phyloP scores from a whole-genome alignment of 2,797 vertebrate species.

The Oreochromis grahami region DNA sequence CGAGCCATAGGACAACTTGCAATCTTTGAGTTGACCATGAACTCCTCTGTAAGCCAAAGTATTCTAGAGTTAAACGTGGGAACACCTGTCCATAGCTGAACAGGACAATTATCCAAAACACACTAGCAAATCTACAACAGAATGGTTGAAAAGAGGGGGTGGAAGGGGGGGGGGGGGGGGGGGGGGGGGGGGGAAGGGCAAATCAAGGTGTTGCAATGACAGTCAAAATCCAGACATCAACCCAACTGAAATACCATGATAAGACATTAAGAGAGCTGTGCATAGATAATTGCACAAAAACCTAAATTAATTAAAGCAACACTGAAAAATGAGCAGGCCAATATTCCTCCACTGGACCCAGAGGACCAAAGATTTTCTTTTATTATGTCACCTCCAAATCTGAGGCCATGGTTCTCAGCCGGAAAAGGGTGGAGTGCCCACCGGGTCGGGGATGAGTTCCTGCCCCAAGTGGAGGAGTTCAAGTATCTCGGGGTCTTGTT shows the following conservation, averaged over 20 bases:
- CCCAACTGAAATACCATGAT: background rate
- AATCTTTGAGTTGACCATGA: background rate
- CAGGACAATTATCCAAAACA: background rate
- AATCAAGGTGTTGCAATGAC: background rate
- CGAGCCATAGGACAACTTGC: background rate
- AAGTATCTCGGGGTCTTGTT: too few relatives aligned
- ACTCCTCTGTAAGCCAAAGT: background rate
- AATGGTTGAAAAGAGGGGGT: background rate
- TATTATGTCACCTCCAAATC: too few relatives aligned
- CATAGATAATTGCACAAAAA: background rate
- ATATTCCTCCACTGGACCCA: background rate
- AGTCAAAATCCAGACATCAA: background rate
- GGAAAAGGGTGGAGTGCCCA: too few relatives aligned
- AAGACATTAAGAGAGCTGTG: background rate
- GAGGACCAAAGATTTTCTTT: background rate
- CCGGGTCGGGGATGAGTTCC: too few relatives aligned
- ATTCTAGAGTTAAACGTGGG: background rate
- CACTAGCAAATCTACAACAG: background rate
- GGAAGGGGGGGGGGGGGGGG: background rate
- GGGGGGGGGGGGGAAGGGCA: background rate
- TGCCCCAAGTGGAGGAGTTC: too few relatives aligned
- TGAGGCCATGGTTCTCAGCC: too few relatives aligned
- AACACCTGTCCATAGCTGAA: background rate
- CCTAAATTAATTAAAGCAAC: background rate
- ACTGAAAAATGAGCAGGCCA: background rate